Evolutionary conservation across 2,888 invertebrate species (phyloP).

Genomic region (Troides aeacus): DNA sequence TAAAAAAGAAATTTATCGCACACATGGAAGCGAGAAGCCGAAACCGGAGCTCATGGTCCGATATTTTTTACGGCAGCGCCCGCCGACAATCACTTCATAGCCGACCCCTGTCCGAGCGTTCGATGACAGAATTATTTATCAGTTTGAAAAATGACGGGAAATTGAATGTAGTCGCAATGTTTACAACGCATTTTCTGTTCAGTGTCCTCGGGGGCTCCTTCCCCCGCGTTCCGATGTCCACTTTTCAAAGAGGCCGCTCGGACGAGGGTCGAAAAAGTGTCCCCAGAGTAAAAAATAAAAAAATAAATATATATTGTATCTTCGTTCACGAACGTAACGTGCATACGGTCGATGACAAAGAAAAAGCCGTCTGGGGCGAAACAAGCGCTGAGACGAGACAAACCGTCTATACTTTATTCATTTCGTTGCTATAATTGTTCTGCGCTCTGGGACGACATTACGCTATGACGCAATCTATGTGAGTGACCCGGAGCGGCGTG

Average conservation of each 20-base stretch:
- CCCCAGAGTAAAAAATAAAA: constrained; percentile 78
- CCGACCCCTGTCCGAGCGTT: constrained; percentile 78
- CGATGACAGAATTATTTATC: constrained; percentile 82
- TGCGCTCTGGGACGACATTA: constrained; percentile 63
- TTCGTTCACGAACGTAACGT: constrained; percentile 68
- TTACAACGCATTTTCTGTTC: constrained; percentile 80
- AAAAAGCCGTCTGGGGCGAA: constrained; percentile 56
- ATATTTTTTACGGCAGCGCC: constrained; percentile 77
- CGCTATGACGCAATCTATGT: constrained; percentile 72
- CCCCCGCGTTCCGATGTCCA: constrained; percentile 80
- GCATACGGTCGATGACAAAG: constrained; percentile 70
- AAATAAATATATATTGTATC: constrained; percentile 73
- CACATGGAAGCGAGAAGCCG: constrained; percentile 55
- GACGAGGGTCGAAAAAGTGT: constrained; percentile 81
- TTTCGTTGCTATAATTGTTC: constrained; percentile 72
- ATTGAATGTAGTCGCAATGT: constrained; percentile 82
- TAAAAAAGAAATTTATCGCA: constrained; percentile 80
- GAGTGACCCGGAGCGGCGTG: constrained; percentile 69
- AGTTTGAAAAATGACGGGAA: constrained; percentile 82
- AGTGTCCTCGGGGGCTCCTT: constrained; percentile 77
- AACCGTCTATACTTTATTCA: constrained; percentile 64
- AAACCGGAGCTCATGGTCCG: constrained; percentile 66
- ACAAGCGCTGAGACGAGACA: constrained; percentile 50
- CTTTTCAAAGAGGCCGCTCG: constrained; percentile 80
- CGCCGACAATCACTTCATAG: constrained; percentile 79